Evolutionary conservation across 2,888 invertebrate genomes (phyloP), one percentile per base, ranked within the genome.

Genomic region (Diarsia mendica): DNA sequence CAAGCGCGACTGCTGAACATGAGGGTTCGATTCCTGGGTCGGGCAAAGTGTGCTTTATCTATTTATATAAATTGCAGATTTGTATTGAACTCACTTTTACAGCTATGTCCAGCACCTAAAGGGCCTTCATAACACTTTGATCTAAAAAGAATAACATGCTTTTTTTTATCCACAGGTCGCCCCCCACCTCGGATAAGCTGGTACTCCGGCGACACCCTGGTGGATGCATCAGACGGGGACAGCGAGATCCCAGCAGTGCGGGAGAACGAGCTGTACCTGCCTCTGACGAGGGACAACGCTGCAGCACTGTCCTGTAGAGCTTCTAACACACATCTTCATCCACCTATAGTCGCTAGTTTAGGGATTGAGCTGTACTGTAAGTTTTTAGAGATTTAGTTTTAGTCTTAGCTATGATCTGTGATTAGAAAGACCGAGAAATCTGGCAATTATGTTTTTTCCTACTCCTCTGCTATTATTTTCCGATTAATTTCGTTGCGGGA

Each of bases 151-250:
- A 60, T 28, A 9, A 15, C 3, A 8, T 18, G 2, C 8, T 58
- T 18, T 60, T 23, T 53, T 49, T n/a, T 13, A 46, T 9, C 85
- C 85, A 11, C 92, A 98, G 98, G 98, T 86, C 97, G 97, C 74
- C 98, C 98, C 0, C 97, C 97, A 28, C 98, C 98, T 0, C 97
- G 97, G 9, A 97, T 98, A 82, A 98, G 97, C 76, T 98, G 98
- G 98, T 98, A 98, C 97, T 97, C 98, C 78, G 98, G 98, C 83
- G 97, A 97, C 83, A 97, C 97, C 4, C 96, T 98, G 60, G 96
- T 98, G 74, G 98, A 98, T 89, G 97, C 97, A 53, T 98, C 97
- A 88, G 98, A 98, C 88, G 97, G 97, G 39, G 95, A 97, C 80
- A 97, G 97, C 44, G 97, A 97, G 81, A 95, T 96, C 53, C 97